Evolutionary conservation across 2,797 vertebrate genomes (phyloP), one percentile per base, ranked within the genome.

Genomic region (Neomorphus geoffroyi): DNA sequence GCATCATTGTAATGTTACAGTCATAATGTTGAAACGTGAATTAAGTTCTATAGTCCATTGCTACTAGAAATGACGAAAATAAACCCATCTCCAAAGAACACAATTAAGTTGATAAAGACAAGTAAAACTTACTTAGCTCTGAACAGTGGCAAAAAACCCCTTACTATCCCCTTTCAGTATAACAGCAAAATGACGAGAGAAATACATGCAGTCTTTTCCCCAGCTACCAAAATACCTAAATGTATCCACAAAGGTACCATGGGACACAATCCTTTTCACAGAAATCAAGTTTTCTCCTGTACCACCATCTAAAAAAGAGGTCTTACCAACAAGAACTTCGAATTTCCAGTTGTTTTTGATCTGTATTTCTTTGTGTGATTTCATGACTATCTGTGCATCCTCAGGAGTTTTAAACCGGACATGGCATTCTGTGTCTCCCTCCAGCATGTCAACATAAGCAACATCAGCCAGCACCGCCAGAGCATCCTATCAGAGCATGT

Each of bases 381-480:
- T 96, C 39, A 98, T 53, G 9, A 99, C 90, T 9, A 96, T 94
- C 92, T 98, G 98, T 2, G 99, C 99, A 27, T 98, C 98, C 84
- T 98, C 98, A 2, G 99, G 98, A 18, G 96, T 98, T 74, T 98
- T 97, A 74, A 99, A 99, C 28, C 99, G 98, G 71, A 98, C 96
- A 21, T 99, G 98, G 56, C 99, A 99, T 53, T 99, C 99, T 0
- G 98, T 97, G 74, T 99, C 99, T 81, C 99, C 99, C 28, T 99
- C 98, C 71, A 99, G 90, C 95, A 99, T 97, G 96, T 99, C 99
- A 27, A 99, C 97, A 60, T 99, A 99, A 12, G 98, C 98, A 80
- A 99, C 99, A 19, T 98, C 97, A 28, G 98, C 98, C 57, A 99
- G 77, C 85, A 97, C 97, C 60, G 98, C 95, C 96, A 99, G 93